Evolutionary conservation across 2,113 vertebrate species (phyloP), one percentile per base, ranked within the genome.

Genomic region (Bombycilla garrulus): DNA sequence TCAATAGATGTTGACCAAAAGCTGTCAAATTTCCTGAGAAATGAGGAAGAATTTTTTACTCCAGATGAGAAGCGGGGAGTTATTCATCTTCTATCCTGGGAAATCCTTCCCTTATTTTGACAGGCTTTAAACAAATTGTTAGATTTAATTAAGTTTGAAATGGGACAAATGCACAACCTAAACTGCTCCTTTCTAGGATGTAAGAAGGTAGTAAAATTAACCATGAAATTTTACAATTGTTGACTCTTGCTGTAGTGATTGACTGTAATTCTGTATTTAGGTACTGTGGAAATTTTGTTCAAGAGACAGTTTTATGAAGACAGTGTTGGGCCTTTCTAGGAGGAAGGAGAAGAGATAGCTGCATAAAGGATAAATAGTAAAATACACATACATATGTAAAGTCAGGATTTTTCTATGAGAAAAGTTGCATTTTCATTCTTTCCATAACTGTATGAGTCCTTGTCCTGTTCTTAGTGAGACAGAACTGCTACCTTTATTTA

Each of bases 1-100:
- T 95, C 96, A 94, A 94, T 91, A 93, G 88, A 90, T 96, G 95
- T 90, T 96, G 94, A 92, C 94, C 94, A 91, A 97, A 94, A 94
- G 65, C 94, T 97, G 97, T 96, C 96, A 97, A 38, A 93, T 92
- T 94, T 78, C 50, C 81, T 65, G 42, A 87, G 93, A 84, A 92
- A 81, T 81, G 86, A 96, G 36, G 40, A 96, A 92, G 80, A 87
- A 31, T 80, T 95, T 95, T 92, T 91, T 78, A 73, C 87, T 83
- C 57, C 11, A 58, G 60, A 93, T 84, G 60, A 91, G 79, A 71
- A 92, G 65, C 2, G 24, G 78, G 85, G 54, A 92, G 60, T 84
- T 93, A 79, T 81, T 90, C 15, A 3, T 97, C 80, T 95, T 85
- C 81, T 87, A 3, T 64, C 60, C 67, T 91, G 82, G 92, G 82